Conservation (phyloP, 2,797 vertebrate species). For the Macroramphosus scolopax region DNA sequence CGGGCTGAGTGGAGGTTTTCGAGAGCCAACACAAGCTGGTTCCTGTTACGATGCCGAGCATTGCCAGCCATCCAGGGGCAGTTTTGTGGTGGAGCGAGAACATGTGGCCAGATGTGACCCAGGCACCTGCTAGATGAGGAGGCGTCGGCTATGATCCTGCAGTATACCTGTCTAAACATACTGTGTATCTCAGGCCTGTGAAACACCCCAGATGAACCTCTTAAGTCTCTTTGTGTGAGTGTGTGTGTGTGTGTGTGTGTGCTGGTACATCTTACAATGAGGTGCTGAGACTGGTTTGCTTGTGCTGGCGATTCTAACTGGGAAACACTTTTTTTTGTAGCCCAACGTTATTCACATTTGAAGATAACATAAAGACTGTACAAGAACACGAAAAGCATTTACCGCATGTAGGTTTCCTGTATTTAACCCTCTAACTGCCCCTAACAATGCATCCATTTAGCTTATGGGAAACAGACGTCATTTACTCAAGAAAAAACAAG, state of each 20-base stretch:
- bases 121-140: conserved; percentile 55
- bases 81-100: conserved; percentile 36
- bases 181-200: conserved; percentile 7
- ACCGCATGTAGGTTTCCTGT: background rate
- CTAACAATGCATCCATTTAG: conserved; percentile 1
- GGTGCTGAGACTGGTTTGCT: no score
- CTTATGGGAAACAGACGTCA: conserved; percentile 16
- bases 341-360: no score
- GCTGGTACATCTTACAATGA: background rate
- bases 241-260: background rate
- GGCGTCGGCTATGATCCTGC: conserved; percentile 9
- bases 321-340: background rate
- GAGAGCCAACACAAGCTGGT: conserved; percentile 43
- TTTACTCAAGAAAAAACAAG: conserved; percentile 33
- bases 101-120: conserved; percentile 48
- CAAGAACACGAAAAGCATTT: conserved; percentile 14
- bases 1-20: conserved; percentile 36
- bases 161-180: conserved; percentile 6
- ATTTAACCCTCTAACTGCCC: conserved; percentile 7
- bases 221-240: background rate
- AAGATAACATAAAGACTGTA: background rate
- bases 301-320: no score
- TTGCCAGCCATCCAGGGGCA: conserved; percentile 50
- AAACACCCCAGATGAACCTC: conserved; percentile 35
- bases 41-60: conserved; percentile 38